Evolutionary conservation across 2,113 vertebrate species (phyloP), one percentile per base, ranked within the genome.

Genomic region (Passer domesticus): DNA sequence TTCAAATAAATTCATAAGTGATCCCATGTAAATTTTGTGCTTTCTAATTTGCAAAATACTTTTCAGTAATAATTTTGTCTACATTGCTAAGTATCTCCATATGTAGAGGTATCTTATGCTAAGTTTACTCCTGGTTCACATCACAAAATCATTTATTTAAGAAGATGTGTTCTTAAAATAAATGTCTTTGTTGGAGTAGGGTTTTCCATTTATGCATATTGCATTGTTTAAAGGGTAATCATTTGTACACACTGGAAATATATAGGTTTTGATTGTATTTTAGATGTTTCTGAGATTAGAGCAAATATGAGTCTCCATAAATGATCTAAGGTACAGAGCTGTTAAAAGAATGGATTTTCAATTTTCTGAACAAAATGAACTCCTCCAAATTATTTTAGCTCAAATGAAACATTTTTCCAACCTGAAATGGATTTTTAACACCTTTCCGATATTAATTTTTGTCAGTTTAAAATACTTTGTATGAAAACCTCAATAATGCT

Each of bases 331-430:
- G 20, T 87, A 66, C 52, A 92, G 76, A 92, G 35, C 60, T 91
- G 39, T 91, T 41, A 82, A 60, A 96, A 91, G 59, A 89, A 79
- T 89, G 60, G 44, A 49, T 95, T 97, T 95, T 94, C 77, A 75
- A 87, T 96, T 91, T 94, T 68, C 89, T 87, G 52, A 82, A 81
- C 52, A 72, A 84, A 92, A 89, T 78, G 55, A 90, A 78, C 27
- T 21, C 67, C 27, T 33, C 24, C 33, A 89, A 84, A 95, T 86
- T 87, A 92, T 91, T 84, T 86, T 91, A 84, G 80, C 80, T 94
- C 68, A 78, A 87, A 39, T 64, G 56, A 94, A 94, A 90, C 13
- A 68, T 94, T 93, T 94, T 95, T 87, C 72, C 47, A 87, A n/a
- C 60, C 35, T 75, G 47, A 89, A 94, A 72, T 94, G 44, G 73